Evolutionary conservation across 2,797 vertebrate species (phyloP).

Genomic region (Oreochromis mossambicus): DNA sequence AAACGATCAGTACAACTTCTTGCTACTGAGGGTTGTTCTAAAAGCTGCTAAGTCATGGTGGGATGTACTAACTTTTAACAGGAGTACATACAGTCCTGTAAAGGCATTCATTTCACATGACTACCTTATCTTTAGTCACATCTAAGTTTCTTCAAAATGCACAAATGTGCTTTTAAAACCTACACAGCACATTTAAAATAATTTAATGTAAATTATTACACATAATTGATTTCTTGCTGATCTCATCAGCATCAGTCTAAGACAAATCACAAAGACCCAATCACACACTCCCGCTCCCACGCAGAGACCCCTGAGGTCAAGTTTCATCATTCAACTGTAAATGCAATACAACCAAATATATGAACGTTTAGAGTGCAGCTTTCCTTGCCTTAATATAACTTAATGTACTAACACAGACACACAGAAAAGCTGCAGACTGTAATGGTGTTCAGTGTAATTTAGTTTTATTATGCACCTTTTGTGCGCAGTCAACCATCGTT

Average conservation of each 20-base stretch:
- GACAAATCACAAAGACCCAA: background rate
- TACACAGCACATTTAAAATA: background rate
- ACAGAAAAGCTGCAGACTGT: background rate
- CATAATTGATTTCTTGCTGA: constrained; percentile 22
- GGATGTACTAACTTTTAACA: background rate
- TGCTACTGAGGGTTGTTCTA: background rate
- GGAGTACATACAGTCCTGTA: background rate
- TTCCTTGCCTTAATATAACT: background rate
- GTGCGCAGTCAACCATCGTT: background rate
- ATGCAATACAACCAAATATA: background rate
- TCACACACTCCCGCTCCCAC: background rate
- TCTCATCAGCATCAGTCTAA: background rate
- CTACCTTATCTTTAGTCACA: background rate
- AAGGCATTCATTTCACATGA: background rate
- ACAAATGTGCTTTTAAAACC: background rate
- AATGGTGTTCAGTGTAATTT: background rate
- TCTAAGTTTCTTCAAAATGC: background rate
- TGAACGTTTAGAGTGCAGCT: background rate
- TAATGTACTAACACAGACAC: background rate
- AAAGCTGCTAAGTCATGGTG: background rate
- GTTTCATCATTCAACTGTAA: background rate
- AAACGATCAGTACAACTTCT: background rate
- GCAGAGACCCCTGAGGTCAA: background rate
- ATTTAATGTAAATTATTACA: background rate
- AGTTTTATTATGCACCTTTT: background rate